Conservation (phyloP, 2,113 vertebrate species). For the Heterotilapia buettikoferi region DNA sequence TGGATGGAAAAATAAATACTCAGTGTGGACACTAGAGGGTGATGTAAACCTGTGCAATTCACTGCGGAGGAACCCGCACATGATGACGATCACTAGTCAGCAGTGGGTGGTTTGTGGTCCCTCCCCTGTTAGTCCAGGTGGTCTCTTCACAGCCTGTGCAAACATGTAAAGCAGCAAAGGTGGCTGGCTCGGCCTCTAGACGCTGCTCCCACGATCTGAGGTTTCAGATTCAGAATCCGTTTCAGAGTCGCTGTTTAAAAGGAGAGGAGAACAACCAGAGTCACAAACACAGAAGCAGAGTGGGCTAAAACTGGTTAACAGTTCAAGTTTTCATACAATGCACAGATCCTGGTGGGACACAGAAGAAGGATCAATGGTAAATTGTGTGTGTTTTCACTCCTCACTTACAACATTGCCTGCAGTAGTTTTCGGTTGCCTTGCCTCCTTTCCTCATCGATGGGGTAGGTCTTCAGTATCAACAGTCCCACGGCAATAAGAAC, state of each 20-base stretch:
- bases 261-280: not conserved
- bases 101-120: not conserved
- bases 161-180: not conserved
- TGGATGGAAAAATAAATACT: not conserved
- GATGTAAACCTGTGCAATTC: not conserved
- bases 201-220: slow-evolving; percentile 16
- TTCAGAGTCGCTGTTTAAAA: slow-evolving; percentile 36
- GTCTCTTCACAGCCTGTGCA: not conserved
- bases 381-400: not conserved
- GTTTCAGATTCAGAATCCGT: slow-evolving; percentile 43
- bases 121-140: not conserved
- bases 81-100: not conserved
- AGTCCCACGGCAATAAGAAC: slow-evolving; percentile 81
- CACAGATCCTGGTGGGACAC: not conserved
- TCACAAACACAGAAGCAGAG: slow-evolving; percentile 2
- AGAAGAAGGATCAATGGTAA: not conserved
- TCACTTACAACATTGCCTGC: slow-evolving; percentile 75
- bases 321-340: not conserved
- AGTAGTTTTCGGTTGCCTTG: slow-evolving; percentile 81
- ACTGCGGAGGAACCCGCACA: accelerated
- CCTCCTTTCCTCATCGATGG: slow-evolving; percentile 83
- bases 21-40: slow-evolving; percentile 15
- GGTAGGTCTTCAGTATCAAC: slow-evolving; percentile 85
- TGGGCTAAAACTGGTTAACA: not conserved
- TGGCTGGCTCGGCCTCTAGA: slow-evolving; percentile 7